Evolutionary conservation across 2,113 vertebrate genomes (phyloP), one percentile per base, ranked within the genome.

Genomic region (Orthonyx spaldingii): DNA sequence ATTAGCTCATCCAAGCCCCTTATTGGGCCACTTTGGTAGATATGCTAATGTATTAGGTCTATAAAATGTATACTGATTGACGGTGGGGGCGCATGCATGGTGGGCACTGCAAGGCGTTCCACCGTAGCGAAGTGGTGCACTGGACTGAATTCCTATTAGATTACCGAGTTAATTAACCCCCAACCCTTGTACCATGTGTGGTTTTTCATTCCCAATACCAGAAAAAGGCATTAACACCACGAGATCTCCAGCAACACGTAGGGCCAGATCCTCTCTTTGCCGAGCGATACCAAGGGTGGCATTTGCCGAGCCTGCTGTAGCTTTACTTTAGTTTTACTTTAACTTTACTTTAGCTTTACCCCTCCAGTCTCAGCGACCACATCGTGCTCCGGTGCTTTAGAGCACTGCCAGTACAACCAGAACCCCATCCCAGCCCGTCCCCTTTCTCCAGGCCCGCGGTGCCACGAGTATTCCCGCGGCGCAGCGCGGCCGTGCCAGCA

Each of bases 241-340:
- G 35, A 94, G 12, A 20, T 44, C 75, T 60, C 49, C 78, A 87
- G 32, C 15, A 22, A 16, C 12, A 1, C 0, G 0, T 1, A 53
- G 0, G 3, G 39, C 2, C 19, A 71, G 81, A 42, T 32, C 28
- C 19, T 41, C 59, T 46, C 52, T 52, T 19, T 18, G 24, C 7
- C 0, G 44, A 75, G 78, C 0, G 2, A 55, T 30, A 41, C 33
- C 0, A 0, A 50, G 56, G 65, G 42, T 1, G 11, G 3, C 1
- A 28, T 72, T 71, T 28, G 56, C 89, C 0, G 7, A 78, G 64
- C 59, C 64, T 56, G 80, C 69, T 91, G 39, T 13, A 27, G 49
- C 68, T 92, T 65, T 32, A 24, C 32, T 82, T 49, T 1, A 42
- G 44, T 68, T 90, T 60, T 28, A 28, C n/a, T 77, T 42, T 42